Evolutionary conservation across 1,140 invertebrate genomes (phyloP).

Genomic region (Ceratina australensis): DNA sequence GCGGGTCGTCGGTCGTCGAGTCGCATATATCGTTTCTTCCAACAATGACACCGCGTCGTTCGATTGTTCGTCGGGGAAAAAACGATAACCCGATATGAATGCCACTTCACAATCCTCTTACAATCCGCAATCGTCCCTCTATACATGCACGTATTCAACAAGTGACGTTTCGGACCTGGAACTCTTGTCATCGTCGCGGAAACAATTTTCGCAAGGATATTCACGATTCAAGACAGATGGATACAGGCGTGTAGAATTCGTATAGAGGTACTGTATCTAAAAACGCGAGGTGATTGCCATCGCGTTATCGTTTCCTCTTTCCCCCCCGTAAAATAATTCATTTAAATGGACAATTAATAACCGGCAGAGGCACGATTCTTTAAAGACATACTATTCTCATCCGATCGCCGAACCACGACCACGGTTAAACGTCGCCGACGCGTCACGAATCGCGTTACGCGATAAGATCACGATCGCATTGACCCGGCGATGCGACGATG

Average conservation of each 20-base stretch:
- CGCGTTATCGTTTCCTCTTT: too few species aligned
- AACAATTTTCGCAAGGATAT: neutral
- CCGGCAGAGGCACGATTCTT: too few species aligned
- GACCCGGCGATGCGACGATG: conserved; percentile 30
- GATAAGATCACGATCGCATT: conserved; percentile 39
- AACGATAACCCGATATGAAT: neutral
- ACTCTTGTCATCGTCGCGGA: conserved; percentile 19
- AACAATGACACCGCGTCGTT: neutral
- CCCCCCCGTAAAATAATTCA: too few species aligned
- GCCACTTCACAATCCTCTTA: conserved; percentile 26
- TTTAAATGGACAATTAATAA: too few species aligned
- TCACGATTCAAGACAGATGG: too few species aligned
- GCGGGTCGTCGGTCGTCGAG: neutral
- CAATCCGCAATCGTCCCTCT: conserved; percentile 9
- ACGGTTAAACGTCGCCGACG: conserved; percentile 33
- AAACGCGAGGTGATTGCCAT: too few species aligned
- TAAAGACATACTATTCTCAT: too few species aligned
- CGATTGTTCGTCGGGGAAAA: neutral
- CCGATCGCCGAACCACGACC: conserved; percentile 27
- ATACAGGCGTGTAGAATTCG: too few species aligned
- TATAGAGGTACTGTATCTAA: too few species aligned
- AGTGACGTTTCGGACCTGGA: conserved; percentile 36
- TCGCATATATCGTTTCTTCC: neutral
- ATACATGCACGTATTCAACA: conserved; percentile 42
- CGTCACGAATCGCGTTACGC: conserved; percentile 24